phyloP scores from a whole-genome alignment of 2,113 vertebrate genomes.

The Pluvialis apricaria region DNA sequence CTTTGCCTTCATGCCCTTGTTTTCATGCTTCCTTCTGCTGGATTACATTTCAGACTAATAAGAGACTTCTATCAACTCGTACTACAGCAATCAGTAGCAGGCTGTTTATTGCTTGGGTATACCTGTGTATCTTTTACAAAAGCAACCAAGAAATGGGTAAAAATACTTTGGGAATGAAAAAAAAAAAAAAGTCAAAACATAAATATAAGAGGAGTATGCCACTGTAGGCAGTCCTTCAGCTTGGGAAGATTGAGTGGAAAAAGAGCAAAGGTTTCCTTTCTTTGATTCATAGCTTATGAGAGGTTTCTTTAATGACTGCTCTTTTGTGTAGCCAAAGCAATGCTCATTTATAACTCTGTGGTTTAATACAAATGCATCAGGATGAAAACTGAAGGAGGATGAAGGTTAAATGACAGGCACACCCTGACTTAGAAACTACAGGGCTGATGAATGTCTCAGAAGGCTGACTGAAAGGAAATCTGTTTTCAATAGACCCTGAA shows the following conservation, averaged over 20 bases:
- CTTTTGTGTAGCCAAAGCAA: slow-evolving; percentile 44
- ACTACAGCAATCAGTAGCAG: neutral
- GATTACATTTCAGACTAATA: slow-evolving; percentile 44
- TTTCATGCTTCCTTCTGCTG: neutral
- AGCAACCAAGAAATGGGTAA: neutral
- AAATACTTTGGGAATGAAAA: slow-evolving; percentile 28
- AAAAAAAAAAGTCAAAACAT: neutral
- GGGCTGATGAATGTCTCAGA: slow-evolving; percentile 21
- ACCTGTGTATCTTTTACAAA: slow-evolving; percentile 37
- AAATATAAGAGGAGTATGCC: slow-evolving; percentile 11
- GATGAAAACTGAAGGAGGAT: slow-evolving; percentile 61
- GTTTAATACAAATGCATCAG: slow-evolving; percentile 60
- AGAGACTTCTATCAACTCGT: neutral
- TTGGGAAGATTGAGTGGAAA: neutral
- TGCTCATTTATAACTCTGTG: slow-evolving; percentile 54
- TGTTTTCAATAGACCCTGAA: neutral
- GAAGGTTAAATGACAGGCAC: slow-evolving; percentile 64
- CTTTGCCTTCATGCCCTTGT: neutral
- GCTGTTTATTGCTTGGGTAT: neutral
- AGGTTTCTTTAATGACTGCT: slow-evolving; percentile 56
- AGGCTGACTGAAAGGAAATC: slow-evolving; percentile 29
- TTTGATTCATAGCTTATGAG: slow-evolving; percentile 57
- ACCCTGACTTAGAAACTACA: neutral
- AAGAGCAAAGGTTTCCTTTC: neutral
- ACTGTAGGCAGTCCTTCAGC: neutral